Evolutionary conservation across 2,113 vertebrate genomes (phyloP).

Genomic region (Acanthochromis polyacanthus): DNA sequence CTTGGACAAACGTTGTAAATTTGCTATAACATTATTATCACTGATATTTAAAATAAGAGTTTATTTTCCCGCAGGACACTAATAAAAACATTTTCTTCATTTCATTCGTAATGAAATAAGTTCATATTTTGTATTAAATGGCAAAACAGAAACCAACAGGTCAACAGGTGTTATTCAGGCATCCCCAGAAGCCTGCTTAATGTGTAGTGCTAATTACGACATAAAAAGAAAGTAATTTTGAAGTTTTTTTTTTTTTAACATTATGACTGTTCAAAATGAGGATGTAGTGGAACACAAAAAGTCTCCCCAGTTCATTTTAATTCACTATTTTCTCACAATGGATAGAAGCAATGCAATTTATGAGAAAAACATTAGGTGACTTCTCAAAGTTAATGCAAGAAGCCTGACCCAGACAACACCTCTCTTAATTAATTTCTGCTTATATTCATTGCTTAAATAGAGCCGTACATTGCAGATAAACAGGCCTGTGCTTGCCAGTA

Average conservation of each 20-base stretch:
- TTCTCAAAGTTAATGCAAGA: not conserved
- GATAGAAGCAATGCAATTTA: not conserved
- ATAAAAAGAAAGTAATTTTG: not conserved
- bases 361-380: not conserved
- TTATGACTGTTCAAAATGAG: not conserved
- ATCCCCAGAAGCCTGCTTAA: too few relatives aligned
- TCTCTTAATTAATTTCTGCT: constrained; percentile 26
- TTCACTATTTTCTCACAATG: not conserved
- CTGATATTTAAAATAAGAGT: too few relatives aligned
- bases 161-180: too few relatives aligned
- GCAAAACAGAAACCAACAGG: too few relatives aligned
- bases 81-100: too few relatives aligned
- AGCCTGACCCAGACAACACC: constrained; percentile 15
- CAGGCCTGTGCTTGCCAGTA: constrained; percentile 46
- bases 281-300: not conserved
- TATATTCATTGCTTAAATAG: constrained; percentile 15
- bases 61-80: too few relatives aligned
- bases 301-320: not conserved
- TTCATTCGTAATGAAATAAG: too few relatives aligned
- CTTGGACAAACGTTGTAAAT: too few relatives aligned
- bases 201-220: too few relatives aligned
- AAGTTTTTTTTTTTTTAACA: not conserved
- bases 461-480: constrained; percentile 3
- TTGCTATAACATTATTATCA: too few relatives aligned
- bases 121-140: too few relatives aligned